These are phyloP conservation scores for Prionailurus bengalensis DNA, from an alignment of 2,113 vertebrate species.

Conservation along the genomic window DNA sequence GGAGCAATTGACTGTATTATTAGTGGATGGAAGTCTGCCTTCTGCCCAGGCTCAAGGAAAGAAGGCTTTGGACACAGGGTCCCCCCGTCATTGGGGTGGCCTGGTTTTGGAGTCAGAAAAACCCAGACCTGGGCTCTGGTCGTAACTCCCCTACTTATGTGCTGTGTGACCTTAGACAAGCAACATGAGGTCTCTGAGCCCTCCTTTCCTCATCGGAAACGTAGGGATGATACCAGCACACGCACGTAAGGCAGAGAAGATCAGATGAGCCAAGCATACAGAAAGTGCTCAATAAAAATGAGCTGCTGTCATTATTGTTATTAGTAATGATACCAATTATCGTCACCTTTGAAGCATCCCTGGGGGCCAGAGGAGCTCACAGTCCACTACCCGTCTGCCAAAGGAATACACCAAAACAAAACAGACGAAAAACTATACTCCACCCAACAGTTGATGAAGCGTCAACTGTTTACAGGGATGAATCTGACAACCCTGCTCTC, in stretches of 20 bases:
- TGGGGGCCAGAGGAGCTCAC: neutral
- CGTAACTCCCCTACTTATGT: too few species aligned
- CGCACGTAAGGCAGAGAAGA: neutral
- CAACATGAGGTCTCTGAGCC: neutral
- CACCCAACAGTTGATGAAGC: neutral
- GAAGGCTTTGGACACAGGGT: neutral
- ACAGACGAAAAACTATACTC: neutral
- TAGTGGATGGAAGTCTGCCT: conserved; percentile 8
- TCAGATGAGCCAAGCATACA: neutral
- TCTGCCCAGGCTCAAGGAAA: neutral
- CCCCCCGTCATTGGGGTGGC: neutral
- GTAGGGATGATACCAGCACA: rapidly evolving
- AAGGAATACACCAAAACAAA: neutral
- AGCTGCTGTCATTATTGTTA: neutral
- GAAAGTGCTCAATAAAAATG: neutral
- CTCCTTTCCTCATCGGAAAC: neutral
- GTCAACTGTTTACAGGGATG: neutral
- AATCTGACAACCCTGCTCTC: neutral
- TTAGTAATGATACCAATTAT: too few species aligned
- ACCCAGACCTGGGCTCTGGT: neutral
- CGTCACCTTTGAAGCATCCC: neutral
- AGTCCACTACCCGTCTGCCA: neutral
- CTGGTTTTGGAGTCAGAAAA: neutral
- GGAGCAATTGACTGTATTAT: conserved; percentile 63
- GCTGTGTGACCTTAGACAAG: neutral